Evolutionary conservation across 2,888 invertebrate genomes (phyloP).

Genomic region (Drosophila siamana): DNA sequence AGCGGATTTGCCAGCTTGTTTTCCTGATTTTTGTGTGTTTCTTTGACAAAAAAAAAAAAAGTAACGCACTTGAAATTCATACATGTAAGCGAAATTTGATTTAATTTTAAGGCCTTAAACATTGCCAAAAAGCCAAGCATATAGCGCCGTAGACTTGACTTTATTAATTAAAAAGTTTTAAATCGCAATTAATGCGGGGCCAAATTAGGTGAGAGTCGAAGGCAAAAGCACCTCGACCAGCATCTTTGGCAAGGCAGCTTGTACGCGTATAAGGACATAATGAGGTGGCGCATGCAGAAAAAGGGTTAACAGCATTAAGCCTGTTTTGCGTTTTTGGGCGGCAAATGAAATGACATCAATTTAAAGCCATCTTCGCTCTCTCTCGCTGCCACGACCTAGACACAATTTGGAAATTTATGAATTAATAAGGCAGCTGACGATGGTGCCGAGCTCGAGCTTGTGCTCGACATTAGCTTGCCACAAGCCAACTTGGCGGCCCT

Average conservation of each 20-base stretch:
- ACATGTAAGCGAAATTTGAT: not conserved
- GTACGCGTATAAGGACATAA: slow-evolving; percentile 30
- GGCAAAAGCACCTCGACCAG: not conserved
- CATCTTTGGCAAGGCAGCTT: not conserved
- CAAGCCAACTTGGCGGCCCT: slow-evolving; percentile 26
- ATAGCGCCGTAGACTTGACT: slow-evolving; percentile 19
- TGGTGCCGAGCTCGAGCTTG: slow-evolving; percentile 29
- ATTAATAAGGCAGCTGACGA: slow-evolving; percentile 73
- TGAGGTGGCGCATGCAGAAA: slow-evolving; percentile 28
- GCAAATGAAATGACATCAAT: slow-evolving; percentile 65
- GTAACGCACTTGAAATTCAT: not conserved
- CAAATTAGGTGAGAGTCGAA: slow-evolving; percentile 24
- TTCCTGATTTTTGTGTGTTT: not conserved
- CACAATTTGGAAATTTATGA: slow-evolving; percentile 56
- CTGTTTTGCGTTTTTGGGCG: slow-evolving; percentile 3
- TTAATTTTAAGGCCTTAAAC: not conserved
- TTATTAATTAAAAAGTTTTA: slow-evolving; percentile 61
- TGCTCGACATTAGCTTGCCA: slow-evolving; percentile 55
- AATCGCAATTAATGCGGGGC: slow-evolving; percentile 46
- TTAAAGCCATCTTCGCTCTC: slow-evolving; percentile 46
- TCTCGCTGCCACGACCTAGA: slow-evolving; percentile 45
- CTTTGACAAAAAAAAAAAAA: too few relatives aligned
- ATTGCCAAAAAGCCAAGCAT: not conserved
- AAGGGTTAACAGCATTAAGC: slow-evolving; percentile 43
- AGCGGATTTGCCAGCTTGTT: not conserved